These are phyloP conservation scores for Tenrec ecaudatus DNA, from an alignment of 2,113 vertebrate genomes.

Conservation along the genomic window DNA sequence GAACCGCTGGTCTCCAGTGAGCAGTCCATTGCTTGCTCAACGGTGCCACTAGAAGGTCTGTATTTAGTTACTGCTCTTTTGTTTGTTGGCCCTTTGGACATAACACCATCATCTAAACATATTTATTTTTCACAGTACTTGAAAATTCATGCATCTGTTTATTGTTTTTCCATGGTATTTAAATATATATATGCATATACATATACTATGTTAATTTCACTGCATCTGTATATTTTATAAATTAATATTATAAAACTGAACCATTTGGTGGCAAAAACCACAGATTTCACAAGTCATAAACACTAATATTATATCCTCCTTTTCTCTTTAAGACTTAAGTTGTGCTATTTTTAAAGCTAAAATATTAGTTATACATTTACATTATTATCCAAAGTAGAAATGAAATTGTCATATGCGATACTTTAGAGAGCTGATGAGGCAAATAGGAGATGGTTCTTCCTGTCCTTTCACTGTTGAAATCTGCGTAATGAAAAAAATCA, in stretches of 20 bases:
- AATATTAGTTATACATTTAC: conserved; percentile 42
- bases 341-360: conserved; percentile 28
- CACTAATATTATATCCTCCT: conserved; percentile 11
- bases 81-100: conserved; percentile 25
- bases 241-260: conserved; percentile 31
- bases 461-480: conserved; percentile 17
- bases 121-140: conserved; percentile 47
- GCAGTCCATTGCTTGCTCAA: too few relatives aligned
- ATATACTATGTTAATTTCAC: conserved; percentile 23
- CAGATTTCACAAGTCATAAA: conserved; percentile 19
- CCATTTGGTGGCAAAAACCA: conserved; percentile 14
- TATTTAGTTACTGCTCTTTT: conserved; percentile 31
- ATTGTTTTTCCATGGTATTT: conserved; percentile 55
- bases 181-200: neutral
- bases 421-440: conserved; percentile 26
- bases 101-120: conserved; percentile 34
- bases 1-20: too few relatives aligned
- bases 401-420: conserved; percentile 28
- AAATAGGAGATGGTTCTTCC: conserved; percentile 32
- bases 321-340: conserved; percentile 35
- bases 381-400: conserved; percentile 37
- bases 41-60: neutral
- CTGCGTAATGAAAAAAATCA: conserved; percentile 56
- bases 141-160: conserved; percentile 54
- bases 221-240: conserved; percentile 45